Evolutionary conservation across 1,140 invertebrate genomes (phyloP).

Genomic region (Plutomurus gul): DNA sequence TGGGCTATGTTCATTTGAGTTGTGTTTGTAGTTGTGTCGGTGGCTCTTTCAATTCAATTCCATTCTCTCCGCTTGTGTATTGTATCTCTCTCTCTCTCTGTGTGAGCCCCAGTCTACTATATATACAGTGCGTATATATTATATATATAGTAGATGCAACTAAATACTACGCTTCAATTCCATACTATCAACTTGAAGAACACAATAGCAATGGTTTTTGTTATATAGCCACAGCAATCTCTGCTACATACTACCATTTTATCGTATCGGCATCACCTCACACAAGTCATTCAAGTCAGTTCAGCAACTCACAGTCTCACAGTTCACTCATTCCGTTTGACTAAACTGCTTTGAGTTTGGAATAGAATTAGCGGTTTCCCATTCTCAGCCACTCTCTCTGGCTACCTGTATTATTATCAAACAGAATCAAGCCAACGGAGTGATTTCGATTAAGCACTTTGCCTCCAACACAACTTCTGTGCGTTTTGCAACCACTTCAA

Average conservation of each 20-base stretch:
- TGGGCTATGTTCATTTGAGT: constrained; percentile 26
- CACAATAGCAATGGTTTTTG: too few species aligned
- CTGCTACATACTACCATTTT: constrained; percentile 6
- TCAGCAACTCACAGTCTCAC: too few species aligned
- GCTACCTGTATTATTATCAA: constrained; percentile 9
- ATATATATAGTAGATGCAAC: not conserved
- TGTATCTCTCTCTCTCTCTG: too few species aligned
- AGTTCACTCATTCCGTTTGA: constrained; percentile 10
- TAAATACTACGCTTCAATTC: not conserved
- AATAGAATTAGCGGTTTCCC: not conserved
- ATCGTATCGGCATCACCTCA: constrained; percentile 13
- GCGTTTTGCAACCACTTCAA: too few species aligned
- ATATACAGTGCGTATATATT: not conserved
- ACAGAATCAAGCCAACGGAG: not conserved
- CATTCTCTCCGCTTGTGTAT: not conserved
- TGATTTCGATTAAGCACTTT: constrained; percentile 4
- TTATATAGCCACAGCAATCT: constrained; percentile 7
- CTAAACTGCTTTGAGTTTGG: not conserved
- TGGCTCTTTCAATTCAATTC: constrained; percentile 13
- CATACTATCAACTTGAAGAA: too few species aligned
- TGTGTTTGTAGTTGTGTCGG: constrained; percentile 2
- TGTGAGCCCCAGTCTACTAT: not conserved
- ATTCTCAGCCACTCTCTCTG: too few species aligned
- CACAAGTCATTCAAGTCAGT: not conserved
- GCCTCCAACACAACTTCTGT: not conserved